Conservation (phyloP, 2,797 vertebrate species). For the Darevskia nairensis region DNA sequence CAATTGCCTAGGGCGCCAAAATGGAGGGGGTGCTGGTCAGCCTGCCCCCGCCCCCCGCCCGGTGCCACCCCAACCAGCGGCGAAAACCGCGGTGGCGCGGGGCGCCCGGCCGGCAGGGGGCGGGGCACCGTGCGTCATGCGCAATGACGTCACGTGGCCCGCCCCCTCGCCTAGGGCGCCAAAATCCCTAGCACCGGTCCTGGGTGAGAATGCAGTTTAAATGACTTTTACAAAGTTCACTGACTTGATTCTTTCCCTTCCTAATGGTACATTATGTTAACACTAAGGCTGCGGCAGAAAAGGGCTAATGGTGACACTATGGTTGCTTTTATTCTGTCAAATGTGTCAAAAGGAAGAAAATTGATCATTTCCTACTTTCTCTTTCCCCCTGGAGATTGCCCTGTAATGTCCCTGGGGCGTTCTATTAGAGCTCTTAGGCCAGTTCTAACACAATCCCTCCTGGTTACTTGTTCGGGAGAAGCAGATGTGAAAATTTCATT, state of each 20-base stretch:
- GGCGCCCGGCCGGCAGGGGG: too few species aligned
- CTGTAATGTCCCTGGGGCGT: not conserved
- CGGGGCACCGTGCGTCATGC: too few species aligned
- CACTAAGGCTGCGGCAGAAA: not conserved
- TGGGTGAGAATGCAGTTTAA: conserved; percentile 2
- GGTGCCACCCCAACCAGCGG: too few species aligned
- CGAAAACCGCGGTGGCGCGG: too few species aligned
- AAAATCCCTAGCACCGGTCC: too few species aligned
- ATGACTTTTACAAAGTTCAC: not conserved
- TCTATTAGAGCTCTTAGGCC: not conserved
- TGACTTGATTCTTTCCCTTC: not conserved
- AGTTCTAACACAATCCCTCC: not conserved
- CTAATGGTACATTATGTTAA: not conserved
- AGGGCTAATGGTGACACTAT: not conserved
- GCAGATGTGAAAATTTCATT: not conserved
- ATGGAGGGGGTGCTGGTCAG: too few species aligned
- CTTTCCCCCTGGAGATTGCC: not conserved
- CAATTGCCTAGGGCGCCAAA: too few species aligned
- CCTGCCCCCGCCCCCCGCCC: too few species aligned
- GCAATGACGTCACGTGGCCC: too few species aligned
- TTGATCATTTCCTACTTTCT: not conserved
- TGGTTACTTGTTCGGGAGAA: not conserved
- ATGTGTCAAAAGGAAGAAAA: not conserved
- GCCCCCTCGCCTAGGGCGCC: too few species aligned
- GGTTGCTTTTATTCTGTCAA: not conserved